Conservation (phyloP, 2,888 invertebrate genomes). For the Cephus rjabovi region DNA sequence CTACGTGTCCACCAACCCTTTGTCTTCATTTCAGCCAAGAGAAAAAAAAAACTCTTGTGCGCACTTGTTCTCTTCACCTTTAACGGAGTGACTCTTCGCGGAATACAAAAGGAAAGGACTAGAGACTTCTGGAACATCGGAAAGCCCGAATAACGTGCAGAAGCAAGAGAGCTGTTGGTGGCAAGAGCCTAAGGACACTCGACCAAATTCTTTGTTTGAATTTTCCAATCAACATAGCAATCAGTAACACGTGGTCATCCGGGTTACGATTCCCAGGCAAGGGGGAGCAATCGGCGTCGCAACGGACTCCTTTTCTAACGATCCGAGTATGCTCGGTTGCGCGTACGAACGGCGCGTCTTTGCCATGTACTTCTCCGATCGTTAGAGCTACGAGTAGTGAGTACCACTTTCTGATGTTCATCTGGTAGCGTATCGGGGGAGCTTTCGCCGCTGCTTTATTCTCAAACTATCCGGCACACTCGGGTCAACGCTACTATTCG, state of each 20-base stretch:
- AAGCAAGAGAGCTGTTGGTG: background rate
- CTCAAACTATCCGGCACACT: background rate
- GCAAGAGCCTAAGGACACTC: too few species aligned
- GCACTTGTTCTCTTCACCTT: background rate
- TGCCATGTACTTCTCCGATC: background rate
- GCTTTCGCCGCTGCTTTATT: background rate
- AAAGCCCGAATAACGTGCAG: background rate
- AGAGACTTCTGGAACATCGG: background rate
- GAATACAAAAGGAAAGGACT: background rate
- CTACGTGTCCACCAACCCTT: background rate
- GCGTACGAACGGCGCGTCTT: background rate
- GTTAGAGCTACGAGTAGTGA: background rate
- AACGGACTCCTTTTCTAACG: background rate
- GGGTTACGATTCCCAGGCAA: background rate
- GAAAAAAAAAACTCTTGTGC: background rate
- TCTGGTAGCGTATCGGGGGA: background rate
- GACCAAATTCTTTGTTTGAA: too few species aligned
- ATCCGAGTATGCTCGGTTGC: background rate
- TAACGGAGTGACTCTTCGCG: background rate
- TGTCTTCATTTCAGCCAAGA: background rate
- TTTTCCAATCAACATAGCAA: background rate
- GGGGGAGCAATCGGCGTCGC: background rate
- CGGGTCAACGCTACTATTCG: background rate
- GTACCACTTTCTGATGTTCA: background rate
- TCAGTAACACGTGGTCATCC: background rate